phyloP scores from a whole-genome alignment of 2,888 invertebrate genomes.

The Heterodera filipjevi region DNA sequence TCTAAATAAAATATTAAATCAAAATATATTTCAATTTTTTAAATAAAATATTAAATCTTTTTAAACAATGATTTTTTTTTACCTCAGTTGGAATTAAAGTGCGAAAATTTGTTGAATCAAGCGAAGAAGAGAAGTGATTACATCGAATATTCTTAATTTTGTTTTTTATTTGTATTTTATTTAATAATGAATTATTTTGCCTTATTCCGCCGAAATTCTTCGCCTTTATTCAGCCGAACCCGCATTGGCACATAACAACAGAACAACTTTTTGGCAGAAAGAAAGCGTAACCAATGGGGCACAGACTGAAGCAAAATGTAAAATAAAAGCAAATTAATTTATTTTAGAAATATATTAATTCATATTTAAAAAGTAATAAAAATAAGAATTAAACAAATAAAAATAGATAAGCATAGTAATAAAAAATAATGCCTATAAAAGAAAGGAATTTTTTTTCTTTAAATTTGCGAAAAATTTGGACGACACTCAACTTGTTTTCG shows the following conservation, averaged over 20 bases:
- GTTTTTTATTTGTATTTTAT: background rate
- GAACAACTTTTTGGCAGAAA: conserved; percentile 60
- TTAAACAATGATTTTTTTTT: background rate
- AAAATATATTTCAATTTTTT: background rate
- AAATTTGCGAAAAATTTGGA: too few species aligned
- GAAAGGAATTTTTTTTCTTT: too few species aligned
- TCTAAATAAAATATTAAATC: background rate
- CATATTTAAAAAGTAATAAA: background rate
- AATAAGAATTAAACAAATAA: too few species aligned
- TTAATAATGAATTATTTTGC: conserved; percentile 37
- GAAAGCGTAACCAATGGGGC: conserved; percentile 56
- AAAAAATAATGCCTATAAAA: too few species aligned
- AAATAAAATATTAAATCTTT: background rate
- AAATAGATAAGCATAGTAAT: too few species aligned
- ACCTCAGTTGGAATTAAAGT: conserved; percentile 62
- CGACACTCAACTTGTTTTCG: too few species aligned
- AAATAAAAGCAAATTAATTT: background rate
- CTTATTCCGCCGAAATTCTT: conserved; percentile 51
- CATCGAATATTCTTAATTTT: conserved; percentile 45
- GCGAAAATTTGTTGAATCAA: conserved; percentile 50
- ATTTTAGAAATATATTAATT: background rate
- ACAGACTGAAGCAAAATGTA: conserved; percentile 48
- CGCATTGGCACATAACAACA: conserved; percentile 60
- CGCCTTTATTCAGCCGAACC: conserved; percentile 51
- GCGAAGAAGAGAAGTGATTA: conserved; percentile 45